Evolutionary conservation across 2,113 vertebrate species (phyloP).

Genomic region (Siniperca knerii): DNA sequence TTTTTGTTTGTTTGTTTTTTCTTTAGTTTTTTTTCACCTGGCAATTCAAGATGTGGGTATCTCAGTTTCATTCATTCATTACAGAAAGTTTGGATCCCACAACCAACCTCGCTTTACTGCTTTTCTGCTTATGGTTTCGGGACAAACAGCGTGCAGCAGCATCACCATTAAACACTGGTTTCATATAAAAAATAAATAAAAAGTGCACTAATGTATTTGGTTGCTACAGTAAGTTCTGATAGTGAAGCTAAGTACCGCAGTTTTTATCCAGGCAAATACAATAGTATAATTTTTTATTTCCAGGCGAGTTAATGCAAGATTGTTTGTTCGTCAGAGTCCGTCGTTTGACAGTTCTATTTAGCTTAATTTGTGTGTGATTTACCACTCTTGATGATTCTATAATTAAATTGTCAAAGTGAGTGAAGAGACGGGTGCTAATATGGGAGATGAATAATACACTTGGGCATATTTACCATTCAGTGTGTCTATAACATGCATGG

Average conservation of each 20-base stretch:
- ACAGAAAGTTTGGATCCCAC: not conserved
- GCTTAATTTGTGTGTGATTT: conserved; percentile 57
- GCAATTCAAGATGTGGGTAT: not conserved
- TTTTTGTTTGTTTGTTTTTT: no score
- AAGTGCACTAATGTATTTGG: not conserved
- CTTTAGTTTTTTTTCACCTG: no score
- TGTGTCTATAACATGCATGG: not conserved
- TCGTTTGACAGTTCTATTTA: conserved; percentile 60
- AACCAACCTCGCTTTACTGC: not conserved
- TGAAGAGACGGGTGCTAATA: conserved; percentile 32
- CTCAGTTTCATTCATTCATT: not conserved
- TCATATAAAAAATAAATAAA: not conserved
- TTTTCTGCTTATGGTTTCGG: no score
- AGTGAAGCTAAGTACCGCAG: not conserved
- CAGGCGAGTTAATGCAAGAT: conserved; percentile 13
- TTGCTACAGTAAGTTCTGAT: not conserved
- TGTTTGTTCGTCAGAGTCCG: conserved; percentile 38
- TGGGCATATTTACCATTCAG: conserved; percentile 12
- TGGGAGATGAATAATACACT: conserved; percentile 20
- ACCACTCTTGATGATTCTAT: conserved; percentile 47
- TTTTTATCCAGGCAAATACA: conserved; percentile 1
- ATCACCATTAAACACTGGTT: not conserved
- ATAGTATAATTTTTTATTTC: conserved; percentile 13
- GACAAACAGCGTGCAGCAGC: not conserved
- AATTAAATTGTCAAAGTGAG: conserved; percentile 70